phyloP scores from a whole-genome alignment of 2,797 vertebrate species.

The Pelobates cultripes region DNA sequence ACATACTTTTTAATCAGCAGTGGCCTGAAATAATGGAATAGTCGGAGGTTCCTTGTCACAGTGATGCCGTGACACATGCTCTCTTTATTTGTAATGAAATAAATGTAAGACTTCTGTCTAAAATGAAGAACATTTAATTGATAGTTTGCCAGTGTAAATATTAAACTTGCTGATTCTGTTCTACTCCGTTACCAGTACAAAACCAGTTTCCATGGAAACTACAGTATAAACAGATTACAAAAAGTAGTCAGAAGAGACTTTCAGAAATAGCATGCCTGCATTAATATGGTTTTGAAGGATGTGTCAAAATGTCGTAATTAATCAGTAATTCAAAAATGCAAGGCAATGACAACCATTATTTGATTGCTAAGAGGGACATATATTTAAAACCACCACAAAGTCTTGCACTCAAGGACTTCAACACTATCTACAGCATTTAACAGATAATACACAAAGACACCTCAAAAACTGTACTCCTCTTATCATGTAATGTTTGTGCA shows the following conservation, averaged over 20 bases:
- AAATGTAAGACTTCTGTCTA: neutral
- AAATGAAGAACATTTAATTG: constrained; percentile 12
- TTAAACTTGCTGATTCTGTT: constrained; percentile 15
- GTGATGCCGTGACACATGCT: no score
- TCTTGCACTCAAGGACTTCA: no score
- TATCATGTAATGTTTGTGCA: no score
- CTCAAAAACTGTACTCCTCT: no score
- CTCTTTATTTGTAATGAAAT: no score
- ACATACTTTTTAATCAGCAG: no score
- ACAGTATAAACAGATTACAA: constrained; percentile 12
- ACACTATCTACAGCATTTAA: no score
- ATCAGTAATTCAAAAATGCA: neutral
- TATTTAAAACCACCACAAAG: no score
- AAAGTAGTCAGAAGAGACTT: constrained; percentile 18
- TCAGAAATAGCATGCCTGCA: neutral
- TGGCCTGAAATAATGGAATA: no score
- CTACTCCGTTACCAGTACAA: neutral
- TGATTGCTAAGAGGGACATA: no score
- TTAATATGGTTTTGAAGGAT: neutral
- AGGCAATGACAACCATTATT: neutral
- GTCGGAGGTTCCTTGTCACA: no score
- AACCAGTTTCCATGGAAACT: constrained; percentile 31
- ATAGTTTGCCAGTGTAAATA: constrained; percentile 17
- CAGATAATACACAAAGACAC: no score
- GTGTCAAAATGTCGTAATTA: neutral